Evolutionary conservation across 2,888 invertebrate species (phyloP).

Genomic region (Drosophila borealis): DNA sequence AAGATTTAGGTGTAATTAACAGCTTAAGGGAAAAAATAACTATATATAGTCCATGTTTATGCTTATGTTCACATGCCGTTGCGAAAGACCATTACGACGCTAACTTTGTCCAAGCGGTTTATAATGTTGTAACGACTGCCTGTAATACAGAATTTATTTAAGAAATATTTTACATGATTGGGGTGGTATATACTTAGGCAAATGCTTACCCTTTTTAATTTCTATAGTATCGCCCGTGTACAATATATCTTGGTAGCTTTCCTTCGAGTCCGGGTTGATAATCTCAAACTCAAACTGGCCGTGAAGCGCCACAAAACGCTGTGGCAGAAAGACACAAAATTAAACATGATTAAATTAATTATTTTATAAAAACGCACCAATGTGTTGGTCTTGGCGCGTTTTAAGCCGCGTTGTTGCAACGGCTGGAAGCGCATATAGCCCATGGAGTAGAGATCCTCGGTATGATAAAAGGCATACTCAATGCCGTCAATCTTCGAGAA

Average conservation of each 20-base stretch:
- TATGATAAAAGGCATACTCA: constrained; percentile 78
- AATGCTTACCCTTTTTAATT: constrained; percentile 57
- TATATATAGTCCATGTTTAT: neutral
- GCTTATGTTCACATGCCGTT: constrained; percentile 2
- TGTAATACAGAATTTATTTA: constrained; percentile 20
- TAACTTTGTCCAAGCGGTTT: constrained; percentile 32
- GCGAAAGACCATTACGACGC: constrained; percentile 52
- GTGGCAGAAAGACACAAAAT: neutral
- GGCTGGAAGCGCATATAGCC: constrained; percentile 78
- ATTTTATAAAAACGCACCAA: constrained; percentile 46
- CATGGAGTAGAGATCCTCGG: constrained; percentile 41
- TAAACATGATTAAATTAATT: neutral
- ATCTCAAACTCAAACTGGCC: constrained; percentile 66
- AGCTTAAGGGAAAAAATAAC: neutral
- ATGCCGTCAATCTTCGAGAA: constrained; percentile 70
- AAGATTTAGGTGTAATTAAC: neutral
- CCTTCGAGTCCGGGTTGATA: neutral
- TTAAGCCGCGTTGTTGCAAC: constrained; percentile 61
- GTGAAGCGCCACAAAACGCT: constrained; percentile 69
- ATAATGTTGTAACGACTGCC: constrained; percentile 48
- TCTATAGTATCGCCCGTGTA: constrained; percentile 65
- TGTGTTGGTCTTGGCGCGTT: constrained; percentile 52
- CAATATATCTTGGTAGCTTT: constrained; percentile 31
- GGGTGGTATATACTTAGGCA: neutral
- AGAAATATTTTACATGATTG: neutral